These are phyloP conservation scores for Lithophane socia DNA, from an alignment of 2,888 invertebrate species.

Conservation along the genomic window DNA sequence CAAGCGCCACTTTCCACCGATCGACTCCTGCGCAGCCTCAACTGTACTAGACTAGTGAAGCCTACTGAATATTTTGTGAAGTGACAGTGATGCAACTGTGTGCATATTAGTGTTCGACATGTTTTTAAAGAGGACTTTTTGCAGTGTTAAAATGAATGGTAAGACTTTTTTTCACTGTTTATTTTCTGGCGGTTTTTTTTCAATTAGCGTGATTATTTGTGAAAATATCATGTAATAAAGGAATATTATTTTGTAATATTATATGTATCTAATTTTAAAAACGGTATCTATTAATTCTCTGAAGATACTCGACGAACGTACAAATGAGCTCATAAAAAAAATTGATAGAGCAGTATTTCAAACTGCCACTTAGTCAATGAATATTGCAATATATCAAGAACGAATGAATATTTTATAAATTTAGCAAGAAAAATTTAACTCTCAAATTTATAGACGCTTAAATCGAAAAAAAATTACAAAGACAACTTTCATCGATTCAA, in stretches of 20 bases:
- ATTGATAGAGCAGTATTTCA: not conserved
- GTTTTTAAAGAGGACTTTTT: constrained; percentile 77
- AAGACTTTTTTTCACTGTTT: constrained; percentile 66
- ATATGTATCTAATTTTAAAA: not conserved
- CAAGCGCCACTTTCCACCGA: constrained; percentile 71
- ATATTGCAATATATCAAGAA: not conserved
- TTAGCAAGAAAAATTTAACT: not conserved
- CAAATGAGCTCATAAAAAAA: too few species aligned
- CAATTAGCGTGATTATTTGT: too few species aligned
- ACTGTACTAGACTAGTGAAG: constrained; percentile 56
- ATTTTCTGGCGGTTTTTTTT: not conserved
- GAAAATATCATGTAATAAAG: not conserved
- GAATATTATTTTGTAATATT: not conserved
- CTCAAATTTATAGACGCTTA: not conserved
- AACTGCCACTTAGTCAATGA: not conserved
- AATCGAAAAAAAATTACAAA: constrained; percentile 14
- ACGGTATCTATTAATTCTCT: not conserved
- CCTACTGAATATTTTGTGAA: constrained; percentile 72
- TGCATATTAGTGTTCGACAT: constrained; percentile 78
- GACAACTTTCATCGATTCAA: constrained; percentile 30
- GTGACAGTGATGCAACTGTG: constrained; percentile 85
- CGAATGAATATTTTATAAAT: constrained; percentile 10
- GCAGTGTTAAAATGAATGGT: constrained; percentile 85
- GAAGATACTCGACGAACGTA: not conserved
- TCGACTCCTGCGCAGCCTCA: constrained; percentile 67